These are phyloP conservation scores for Augochlora pura DNA, from an alignment of 1,140 invertebrate species.

Conservation along the genomic window DNA sequence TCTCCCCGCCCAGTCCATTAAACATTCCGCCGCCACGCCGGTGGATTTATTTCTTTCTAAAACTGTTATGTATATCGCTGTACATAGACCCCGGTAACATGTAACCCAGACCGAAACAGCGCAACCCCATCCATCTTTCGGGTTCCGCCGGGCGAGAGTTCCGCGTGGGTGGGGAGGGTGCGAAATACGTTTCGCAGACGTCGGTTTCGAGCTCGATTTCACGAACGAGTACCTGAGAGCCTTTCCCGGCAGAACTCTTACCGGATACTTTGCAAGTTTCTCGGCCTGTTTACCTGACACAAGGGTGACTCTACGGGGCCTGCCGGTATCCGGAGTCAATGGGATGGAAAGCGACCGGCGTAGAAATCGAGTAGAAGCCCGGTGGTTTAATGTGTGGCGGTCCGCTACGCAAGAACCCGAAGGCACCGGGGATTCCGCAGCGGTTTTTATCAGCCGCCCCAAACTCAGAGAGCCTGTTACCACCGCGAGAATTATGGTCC, in stretches of 20 bases:
- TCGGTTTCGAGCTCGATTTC: conserved; percentile 59
- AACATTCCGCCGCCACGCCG: conserved; percentile 25
- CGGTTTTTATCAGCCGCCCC: conserved; percentile 52
- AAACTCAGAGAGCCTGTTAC: conserved; percentile 25
- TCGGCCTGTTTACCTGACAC: conserved; percentile 73
- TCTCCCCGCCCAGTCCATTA: conserved; percentile 40
- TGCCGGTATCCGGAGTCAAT: conserved; percentile 65
- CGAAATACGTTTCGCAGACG: conserved; percentile 48
- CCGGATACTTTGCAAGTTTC: conserved; percentile 75
- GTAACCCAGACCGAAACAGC: conserved; percentile 52
- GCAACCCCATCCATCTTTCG: conserved; percentile 50
- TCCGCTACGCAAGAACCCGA: conserved; percentile 23
- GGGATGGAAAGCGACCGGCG: conserved; percentile 71
- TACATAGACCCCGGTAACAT: neutral
- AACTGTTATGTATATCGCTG: conserved; percentile 38
- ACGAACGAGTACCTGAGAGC: conserved; percentile 64
- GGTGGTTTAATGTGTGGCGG: conserved; percentile 53
- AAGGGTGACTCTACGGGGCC: conserved; percentile 53
- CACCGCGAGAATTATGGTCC: conserved; percentile 49
- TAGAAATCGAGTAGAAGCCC: conserved; percentile 50
- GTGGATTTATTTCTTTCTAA: conserved; percentile 44
- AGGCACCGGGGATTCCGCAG: conserved; percentile 6
- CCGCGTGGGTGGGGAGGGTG: conserved; percentile 29
- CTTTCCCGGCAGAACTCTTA: conserved; percentile 58
- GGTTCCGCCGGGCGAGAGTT: conserved; percentile 16